phyloP scores from a whole-genome alignment of 2,113 vertebrate genomes.

The Prinia subflava region DNA sequence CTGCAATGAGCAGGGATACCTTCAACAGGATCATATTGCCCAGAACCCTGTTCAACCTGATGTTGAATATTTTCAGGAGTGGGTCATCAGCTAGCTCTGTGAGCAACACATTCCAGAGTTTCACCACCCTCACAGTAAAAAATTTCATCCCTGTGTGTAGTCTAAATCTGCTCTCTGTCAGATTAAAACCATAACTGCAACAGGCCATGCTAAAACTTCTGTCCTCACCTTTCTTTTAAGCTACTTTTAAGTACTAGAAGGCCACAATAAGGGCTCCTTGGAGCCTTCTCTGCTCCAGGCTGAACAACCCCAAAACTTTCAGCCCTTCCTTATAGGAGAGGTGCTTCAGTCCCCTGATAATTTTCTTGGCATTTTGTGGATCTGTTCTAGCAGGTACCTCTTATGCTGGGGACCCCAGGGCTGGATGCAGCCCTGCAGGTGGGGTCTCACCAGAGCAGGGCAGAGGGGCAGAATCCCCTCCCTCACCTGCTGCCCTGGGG shows the following conservation, averaged over 20 bases:
- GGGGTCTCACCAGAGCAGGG: neutral
- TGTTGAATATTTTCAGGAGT: neutral
- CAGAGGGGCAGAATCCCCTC: neutral
- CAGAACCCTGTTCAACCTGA: neutral
- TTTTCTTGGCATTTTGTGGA: neutral
- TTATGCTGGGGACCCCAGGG: neutral
- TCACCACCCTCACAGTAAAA: neutral
- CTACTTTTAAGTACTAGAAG: neutral
- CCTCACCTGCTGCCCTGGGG: neutral
- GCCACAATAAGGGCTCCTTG: neutral
- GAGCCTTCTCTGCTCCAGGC: neutral
- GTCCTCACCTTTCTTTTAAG: neutral
- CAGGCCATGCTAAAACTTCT: neutral
- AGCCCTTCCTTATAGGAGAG: neutral
- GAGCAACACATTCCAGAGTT: neutral
- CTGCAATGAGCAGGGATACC: neutral
- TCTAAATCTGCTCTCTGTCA: neutral
- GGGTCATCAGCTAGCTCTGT: neutral
- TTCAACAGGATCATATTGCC: neutral
- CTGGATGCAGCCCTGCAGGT: neutral
- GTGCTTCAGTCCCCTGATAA: neutral
- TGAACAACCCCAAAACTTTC: neutral
- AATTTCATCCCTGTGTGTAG: neutral
- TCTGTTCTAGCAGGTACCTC: neutral
- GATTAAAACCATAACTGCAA: neutral